A percentile compares a stretch with the other conserved stretches of the same genome.
Evolutionary conservation across 2,888 invertebrate genomes (phyloP).

Genomic region (Mesorhabditis sp.): DNA sequence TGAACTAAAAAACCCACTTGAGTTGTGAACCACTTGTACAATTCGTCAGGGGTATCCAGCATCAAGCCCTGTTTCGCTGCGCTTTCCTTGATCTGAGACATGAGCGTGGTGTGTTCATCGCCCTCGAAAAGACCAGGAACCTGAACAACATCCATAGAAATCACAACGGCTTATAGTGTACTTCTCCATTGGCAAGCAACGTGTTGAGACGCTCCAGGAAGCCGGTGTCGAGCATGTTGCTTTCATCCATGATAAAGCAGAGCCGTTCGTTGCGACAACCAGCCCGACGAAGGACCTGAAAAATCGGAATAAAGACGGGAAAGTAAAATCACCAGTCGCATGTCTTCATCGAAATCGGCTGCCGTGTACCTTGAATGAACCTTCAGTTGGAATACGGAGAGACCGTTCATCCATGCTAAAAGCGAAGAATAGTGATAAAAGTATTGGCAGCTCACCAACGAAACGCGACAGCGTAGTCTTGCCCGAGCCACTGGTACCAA

Average conservation of each 20-base stretch:
- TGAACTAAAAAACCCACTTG: slow-evolving; percentile 26
- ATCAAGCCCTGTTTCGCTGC: slow-evolving; percentile 94
- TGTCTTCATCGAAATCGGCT: slow-evolving; percentile 96
- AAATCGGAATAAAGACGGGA: neutral
- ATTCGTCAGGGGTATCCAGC: slow-evolving; percentile 94
- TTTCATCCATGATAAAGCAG: slow-evolving; percentile 97
- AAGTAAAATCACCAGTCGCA: slow-evolving; percentile 66
- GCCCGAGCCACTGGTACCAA: slow-evolving; percentile 97
- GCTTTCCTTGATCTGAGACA: slow-evolving; percentile 99
- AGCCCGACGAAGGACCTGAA: slow-evolving; percentile 61
- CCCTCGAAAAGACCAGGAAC: slow-evolving; percentile 67
- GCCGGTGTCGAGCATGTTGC: slow-evolving; percentile 88
- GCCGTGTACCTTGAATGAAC: slow-evolving; percentile 98
- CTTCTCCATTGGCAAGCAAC: slow-evolving; percentile 91
- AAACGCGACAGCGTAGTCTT: slow-evolving; percentile 98
- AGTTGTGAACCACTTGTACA: slow-evolving; percentile 99
- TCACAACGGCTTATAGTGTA: slow-evolving; percentile 77
- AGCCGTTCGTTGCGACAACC: slow-evolving; percentile 83
- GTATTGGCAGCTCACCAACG: slow-evolving; percentile 64
- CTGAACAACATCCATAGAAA: slow-evolving; percentile 17
- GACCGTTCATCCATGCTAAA: slow-evolving; percentile 95
- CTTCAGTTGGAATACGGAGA: slow-evolving; percentile 83
- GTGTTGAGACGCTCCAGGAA: slow-evolving; percentile 99
- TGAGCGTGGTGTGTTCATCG: slow-evolving; percentile 94
- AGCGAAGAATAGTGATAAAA: neutral